Base-by-base conservation (phyloP, 2,888 invertebrate genomes). In the Agrochola circellaris region DNA sequence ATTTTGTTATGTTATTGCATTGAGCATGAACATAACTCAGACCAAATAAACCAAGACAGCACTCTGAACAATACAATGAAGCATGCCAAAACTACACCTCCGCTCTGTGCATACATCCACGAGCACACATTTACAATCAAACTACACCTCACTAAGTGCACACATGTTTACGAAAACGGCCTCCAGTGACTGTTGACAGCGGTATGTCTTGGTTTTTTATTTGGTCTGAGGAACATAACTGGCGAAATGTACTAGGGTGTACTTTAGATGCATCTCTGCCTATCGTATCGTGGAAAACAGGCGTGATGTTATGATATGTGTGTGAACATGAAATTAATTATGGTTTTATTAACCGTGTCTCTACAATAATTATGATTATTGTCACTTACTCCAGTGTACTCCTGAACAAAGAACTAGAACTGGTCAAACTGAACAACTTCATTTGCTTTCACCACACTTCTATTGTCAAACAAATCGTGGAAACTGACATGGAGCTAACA, bases 391-490 rank as follows among this genome's bases (percentile, higher is more conserved):
- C 4, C 34, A 26, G 3, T 45, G 7, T 17, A 64, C 9, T 45
- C 11, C 54, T 58, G 9, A 73, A 72, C 60, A 38, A 58, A 48
- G 13, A 71, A 65, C 56, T 51, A 72, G 45, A 79, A 65, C 77
- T 67, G 69, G 61, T 71, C 73, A 30, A 77, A 64, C 11, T n/a
- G 15, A 54, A 90, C 81, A 75, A 87, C 86, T 90, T 91, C 83
- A 90, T 92, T 91, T 90, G 87, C 87, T 91, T 91, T 88, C 87
- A 89, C 77, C 83, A 73, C 75, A 77, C 68, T 67, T 68, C 83
- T 75, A 90, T 92, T 92, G 90, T 91, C 75, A 87, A 69, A 87
- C 88, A 87, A 90, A 89, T 87, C 75, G 82, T 82, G 81, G 83
- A 80, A 85, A 85, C 81, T 75, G 69, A 79, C 77, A 82, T 82